Percentiles rank a stretch among this genome's conserved stretches.
Evolutionary conservation across 2,113 vertebrate species (phyloP).

Genomic region (Calidris pygmaea): DNA sequence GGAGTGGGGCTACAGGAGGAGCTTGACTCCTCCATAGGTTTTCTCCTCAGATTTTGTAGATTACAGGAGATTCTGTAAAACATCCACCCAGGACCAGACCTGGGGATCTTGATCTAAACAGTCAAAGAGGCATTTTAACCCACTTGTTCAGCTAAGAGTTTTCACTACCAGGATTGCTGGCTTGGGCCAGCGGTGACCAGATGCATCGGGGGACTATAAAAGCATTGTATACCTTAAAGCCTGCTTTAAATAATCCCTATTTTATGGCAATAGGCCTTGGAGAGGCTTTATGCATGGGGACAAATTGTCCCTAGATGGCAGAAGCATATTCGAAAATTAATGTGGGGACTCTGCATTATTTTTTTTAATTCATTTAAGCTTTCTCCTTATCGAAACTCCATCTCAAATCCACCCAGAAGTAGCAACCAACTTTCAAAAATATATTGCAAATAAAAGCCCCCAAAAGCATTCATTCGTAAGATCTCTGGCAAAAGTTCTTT

Average conservation of each 20-base stretch:
- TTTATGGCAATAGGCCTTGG: not conserved
- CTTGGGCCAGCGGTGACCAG: not conserved
- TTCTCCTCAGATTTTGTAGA: not conserved
- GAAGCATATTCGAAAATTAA: not conserved
- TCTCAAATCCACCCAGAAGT: not conserved
- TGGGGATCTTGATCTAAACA: accelerated
- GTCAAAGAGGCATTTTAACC: not conserved
- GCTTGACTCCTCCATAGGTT: not conserved
- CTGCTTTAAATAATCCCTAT: not conserved
- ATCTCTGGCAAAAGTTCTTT: not conserved
- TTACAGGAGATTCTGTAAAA: not conserved
- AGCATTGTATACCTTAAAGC: not conserved
- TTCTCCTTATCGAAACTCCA: not conserved
- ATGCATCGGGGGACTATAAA: not conserved
- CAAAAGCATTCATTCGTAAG: not conserved
- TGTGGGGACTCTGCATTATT: not conserved
- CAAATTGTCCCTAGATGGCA: not conserved
- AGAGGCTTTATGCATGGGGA: not conserved
- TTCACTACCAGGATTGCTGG: not conserved
- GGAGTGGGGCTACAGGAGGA: not conserved
- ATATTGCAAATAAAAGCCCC: not conserved
- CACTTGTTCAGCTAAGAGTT: not conserved
- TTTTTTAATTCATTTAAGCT: not conserved
- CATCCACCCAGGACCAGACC: not conserved
- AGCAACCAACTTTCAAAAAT: not conserved